Evolutionary conservation across 2,888 invertebrate genomes (phyloP).

Genomic region (Catonia carolina): DNA sequence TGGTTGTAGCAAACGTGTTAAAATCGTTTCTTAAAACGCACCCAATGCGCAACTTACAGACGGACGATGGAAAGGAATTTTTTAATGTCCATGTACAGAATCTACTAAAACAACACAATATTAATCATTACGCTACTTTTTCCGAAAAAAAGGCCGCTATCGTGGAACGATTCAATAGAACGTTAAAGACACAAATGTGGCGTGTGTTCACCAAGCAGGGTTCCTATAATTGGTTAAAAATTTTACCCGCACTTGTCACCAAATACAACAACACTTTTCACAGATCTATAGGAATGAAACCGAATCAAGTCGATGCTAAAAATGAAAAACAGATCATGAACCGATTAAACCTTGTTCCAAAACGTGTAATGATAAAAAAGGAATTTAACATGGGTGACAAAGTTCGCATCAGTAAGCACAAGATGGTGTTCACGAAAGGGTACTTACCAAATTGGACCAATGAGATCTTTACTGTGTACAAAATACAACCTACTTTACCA

Average conservation of each 20-base stretch:
- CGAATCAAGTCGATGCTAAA: background rate
- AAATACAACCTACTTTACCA: background rate
- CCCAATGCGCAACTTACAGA: background rate
- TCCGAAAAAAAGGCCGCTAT: background rate
- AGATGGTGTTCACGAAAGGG: background rate
- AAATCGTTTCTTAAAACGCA: background rate
- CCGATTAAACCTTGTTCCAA: background rate
- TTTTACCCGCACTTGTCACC: background rate
- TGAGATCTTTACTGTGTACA: background rate
- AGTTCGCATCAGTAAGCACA: background rate
- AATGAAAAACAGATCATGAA: background rate
- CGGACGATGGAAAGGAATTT: background rate
- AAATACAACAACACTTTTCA: background rate
- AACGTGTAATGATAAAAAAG: background rate
- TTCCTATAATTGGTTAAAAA: background rate
- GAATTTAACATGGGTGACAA: background rate
- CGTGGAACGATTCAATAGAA: background rate
- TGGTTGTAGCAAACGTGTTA: background rate
- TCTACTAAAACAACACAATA: background rate
- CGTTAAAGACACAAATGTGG: background rate
- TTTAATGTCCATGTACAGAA: background rate
- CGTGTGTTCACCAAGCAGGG: background rate
- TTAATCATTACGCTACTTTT: background rate
- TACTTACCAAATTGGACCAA: background rate
- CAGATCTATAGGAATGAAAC: background rate